Percentiles rank a stretch among this genome's conserved stretches.
phyloP scores from a whole-genome alignment of 2,113 vertebrate species.

The Theristicus caerulescens region DNA sequence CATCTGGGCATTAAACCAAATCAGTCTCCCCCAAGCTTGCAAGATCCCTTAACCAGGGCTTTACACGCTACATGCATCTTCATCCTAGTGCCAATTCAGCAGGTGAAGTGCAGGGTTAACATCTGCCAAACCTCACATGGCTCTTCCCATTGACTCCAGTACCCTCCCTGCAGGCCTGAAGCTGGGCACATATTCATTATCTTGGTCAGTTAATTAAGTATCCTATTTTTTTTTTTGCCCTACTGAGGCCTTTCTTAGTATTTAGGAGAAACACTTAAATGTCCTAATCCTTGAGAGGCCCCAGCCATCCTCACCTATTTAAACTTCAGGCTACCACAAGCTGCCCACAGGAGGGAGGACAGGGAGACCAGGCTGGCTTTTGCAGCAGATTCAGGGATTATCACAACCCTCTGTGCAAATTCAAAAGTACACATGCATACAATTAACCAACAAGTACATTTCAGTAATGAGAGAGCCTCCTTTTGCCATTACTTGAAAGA shows the following conservation, averaged over 20 bases:
- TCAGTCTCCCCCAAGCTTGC: neutral
- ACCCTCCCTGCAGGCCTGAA: neutral
- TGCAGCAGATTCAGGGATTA: neutral
- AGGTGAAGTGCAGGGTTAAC: rapidly evolving
- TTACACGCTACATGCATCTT: rapidly evolving
- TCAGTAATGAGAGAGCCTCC: neutral
- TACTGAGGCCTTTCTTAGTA: neutral
- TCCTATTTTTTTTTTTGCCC: neutral
- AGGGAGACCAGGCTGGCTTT: neutral
- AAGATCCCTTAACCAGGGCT: neutral
- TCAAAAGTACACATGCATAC: neutral
- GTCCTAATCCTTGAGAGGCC: neutral
- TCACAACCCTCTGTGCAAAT: neutral
- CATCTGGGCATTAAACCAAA: neutral
- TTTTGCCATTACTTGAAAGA: neutral
- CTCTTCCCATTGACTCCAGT: neutral
- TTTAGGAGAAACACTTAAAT: neutral
- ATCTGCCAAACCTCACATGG: neutral
- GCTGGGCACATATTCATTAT: neutral
- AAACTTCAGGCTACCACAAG: neutral
- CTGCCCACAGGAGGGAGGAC: neutral
- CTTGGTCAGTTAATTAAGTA: neutral
- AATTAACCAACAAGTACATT: neutral
- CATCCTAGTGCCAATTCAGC: neutral
- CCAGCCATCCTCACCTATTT: neutral